A percentile compares a stretch with the other conserved stretches of the same genome.
Evolutionary conservation across 2,888 invertebrate species (phyloP).

Genomic region (Xestia rhomboidea): DNA sequence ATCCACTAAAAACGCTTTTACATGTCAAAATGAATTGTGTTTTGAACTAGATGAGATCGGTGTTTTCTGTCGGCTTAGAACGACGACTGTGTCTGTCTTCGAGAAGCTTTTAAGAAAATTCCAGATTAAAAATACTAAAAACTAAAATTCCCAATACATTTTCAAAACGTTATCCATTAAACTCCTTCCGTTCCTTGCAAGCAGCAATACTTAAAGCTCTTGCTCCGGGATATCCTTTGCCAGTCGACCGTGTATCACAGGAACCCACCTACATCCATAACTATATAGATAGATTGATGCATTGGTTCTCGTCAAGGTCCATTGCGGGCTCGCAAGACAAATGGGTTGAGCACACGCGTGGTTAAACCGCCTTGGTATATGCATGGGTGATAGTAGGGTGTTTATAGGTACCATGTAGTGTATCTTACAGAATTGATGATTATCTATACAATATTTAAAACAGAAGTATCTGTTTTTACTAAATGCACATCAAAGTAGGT

Average conservation of each 20-base stretch:
- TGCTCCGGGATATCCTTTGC: constrained; percentile 45
- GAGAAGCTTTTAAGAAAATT: background rate
- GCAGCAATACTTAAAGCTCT: constrained; percentile 38
- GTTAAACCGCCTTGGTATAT: constrained; percentile 61
- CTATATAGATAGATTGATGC: constrained; percentile 66
- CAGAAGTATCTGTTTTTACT: no score
- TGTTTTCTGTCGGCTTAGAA: background rate
- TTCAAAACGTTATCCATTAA: constrained; percentile 16
- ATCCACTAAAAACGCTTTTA: no score
- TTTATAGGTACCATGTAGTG: background rate
- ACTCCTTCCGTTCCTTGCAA: constrained; percentile 23
- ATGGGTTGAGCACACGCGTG: constrained; percentile 71
- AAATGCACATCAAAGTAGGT: no score
- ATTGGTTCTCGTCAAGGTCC: constrained; percentile 74
- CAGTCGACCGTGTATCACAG: constrained; percentile 23
- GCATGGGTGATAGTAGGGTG: background rate
- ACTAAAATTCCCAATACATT: background rate
- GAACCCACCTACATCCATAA: constrained; percentile 17
- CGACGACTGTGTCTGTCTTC: background rate
- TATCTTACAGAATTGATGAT: no score
- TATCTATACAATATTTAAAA: no score
- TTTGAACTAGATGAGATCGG: no score
- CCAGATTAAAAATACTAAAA: background rate
- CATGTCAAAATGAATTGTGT: no score
- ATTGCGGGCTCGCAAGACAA: constrained; percentile 72